These are phyloP conservation scores for Portunus trituberculatus DNA, from an alignment of 1,140 invertebrate genomes.

Conservation along the genomic window DNA sequence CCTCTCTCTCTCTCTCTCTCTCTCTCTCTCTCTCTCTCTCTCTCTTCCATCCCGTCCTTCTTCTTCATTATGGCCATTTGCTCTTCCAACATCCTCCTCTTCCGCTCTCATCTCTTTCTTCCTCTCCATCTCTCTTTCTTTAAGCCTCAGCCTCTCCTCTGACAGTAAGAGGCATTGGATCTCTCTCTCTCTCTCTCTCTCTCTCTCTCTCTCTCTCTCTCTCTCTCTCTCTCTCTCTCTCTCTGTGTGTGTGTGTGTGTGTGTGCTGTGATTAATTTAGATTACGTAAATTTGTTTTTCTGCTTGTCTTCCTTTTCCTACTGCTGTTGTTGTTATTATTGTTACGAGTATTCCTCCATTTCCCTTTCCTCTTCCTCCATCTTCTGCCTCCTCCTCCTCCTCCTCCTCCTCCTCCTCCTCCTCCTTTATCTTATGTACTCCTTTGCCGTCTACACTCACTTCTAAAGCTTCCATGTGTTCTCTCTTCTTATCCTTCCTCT, in stretches of 20 bases:
- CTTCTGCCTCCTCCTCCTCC: not conserved
- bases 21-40: conserved; percentile 34
- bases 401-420: conserved; percentile 13
- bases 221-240: too few relatives aligned
- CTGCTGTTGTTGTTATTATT: not conserved
- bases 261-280: not conserved
- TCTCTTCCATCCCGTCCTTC: not conserved
- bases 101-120: not conserved
- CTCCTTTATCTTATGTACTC: not conserved
- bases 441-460: too few relatives aligned
- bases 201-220: too few relatives aligned
- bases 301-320: not conserved
- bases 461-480: too few relatives aligned
- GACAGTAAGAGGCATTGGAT: too few relatives aligned
- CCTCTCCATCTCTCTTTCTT: not conserved
- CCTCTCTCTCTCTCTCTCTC: conserved; percentile 15
- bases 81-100: not conserved
- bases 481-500: not conserved
- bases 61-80: not conserved
- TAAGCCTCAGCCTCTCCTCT: not conserved
- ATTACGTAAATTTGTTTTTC: not conserved
- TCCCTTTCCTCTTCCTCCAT: not conserved
- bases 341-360: not conserved
- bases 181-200: too few relatives aligned
- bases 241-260: not conserved